Percentiles rank a stretch among this genome's conserved stretches.
phyloP scores from a whole-genome alignment of 2,113 vertebrate genomes.

The Propithecus coquereli region DNA sequence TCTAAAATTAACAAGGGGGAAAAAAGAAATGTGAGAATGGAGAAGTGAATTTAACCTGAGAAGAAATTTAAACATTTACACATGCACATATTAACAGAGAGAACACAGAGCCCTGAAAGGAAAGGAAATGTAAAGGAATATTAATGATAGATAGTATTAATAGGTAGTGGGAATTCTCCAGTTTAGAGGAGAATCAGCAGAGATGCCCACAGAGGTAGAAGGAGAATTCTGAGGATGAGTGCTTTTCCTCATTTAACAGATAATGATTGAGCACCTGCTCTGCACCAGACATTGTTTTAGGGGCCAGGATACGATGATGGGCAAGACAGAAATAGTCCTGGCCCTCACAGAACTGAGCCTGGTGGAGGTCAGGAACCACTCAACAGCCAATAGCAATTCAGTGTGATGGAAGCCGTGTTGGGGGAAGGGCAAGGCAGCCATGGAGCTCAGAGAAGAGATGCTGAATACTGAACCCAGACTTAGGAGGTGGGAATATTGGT shows the following conservation, averaged over 20 bases:
- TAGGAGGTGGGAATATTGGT: not conserved
- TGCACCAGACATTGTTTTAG: not conserved
- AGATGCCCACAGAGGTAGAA: not conserved
- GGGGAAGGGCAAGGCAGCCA: too few relatives aligned
- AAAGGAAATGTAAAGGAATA: not conserved
- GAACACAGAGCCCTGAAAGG: not conserved
- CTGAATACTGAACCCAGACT: not conserved
- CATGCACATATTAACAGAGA: not conserved
- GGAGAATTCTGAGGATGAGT: not conserved
- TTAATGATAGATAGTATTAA: not conserved
- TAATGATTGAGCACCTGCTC: not conserved
- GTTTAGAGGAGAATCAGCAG: not conserved
- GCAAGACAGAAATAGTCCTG: not conserved
- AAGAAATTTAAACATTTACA: conserved; percentile 49
- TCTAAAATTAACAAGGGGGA: not conserved
- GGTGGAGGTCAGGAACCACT: not conserved
- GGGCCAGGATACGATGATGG: not conserved
- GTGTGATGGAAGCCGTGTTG: not conserved
- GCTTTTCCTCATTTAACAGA: not conserved
- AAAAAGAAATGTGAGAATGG: not conserved
- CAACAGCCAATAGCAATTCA: not conserved
- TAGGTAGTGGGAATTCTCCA: not conserved
- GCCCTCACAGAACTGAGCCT: not conserved
- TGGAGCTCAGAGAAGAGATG: not conserved
- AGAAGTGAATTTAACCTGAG: conserved; percentile 36